These are phyloP conservation scores for Arenaria interpres DNA, from an alignment of 2,113 vertebrate genomes.

Conservation along the genomic window DNA sequence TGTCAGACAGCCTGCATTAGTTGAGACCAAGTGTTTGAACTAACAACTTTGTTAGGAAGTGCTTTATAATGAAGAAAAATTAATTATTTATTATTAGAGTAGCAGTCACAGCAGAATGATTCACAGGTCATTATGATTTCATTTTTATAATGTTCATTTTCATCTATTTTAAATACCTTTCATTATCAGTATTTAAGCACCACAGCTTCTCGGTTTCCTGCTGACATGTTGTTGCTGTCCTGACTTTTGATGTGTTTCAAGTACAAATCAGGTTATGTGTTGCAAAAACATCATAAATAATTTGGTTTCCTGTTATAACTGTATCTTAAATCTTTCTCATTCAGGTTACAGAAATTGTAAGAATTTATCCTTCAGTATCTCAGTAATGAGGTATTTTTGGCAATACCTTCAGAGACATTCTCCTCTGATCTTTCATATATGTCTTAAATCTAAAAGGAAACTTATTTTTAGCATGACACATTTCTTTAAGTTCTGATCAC, in stretches of 20 bases:
- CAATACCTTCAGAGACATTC: not conserved
- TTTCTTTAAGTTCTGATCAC: not conserved
- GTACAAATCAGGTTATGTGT: not conserved
- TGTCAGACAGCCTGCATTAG: not conserved
- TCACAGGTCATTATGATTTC: not conserved
- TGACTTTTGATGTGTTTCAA: not conserved
- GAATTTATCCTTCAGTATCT: not conserved
- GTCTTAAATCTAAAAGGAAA: slow-evolving; percentile 3
- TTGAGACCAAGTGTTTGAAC: not conserved
- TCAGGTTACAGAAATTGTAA: not conserved
- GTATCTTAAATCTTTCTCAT: not conserved
- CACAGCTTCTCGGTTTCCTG: not conserved
- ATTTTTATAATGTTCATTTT: slow-evolving; percentile 12
- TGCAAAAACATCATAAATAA: slow-evolving; percentile 38
- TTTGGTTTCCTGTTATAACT: not conserved
- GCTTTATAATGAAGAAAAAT: not conserved
- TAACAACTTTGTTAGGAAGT: not conserved
- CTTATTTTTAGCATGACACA: not conserved
- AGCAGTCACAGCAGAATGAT: not conserved
- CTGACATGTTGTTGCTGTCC: not conserved
- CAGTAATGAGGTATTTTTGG: not conserved
- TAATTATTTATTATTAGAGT: not conserved
- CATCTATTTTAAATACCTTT: not conserved
- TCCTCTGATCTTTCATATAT: slow-evolving; percentile 4
- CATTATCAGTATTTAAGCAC: not conserved